Percentiles rank a stretch among this genome's conserved stretches.
Evolutionary conservation across 2,797 vertebrate genomes (phyloP).

Genomic region (Scolopax bukidnonensis): DNA sequence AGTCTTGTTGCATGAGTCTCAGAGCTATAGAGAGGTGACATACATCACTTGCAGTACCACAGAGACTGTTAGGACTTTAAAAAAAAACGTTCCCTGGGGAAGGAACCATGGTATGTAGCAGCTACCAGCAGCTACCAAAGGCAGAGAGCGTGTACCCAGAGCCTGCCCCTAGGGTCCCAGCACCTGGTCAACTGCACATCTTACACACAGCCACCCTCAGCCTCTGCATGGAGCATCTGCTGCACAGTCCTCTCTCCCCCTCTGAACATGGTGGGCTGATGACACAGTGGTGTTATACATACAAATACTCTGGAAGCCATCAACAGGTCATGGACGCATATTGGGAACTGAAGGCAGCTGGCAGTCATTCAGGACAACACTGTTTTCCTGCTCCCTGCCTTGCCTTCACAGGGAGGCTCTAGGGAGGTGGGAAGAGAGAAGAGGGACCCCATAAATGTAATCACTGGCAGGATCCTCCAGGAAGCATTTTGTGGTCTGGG

Average conservation of each 20-base stretch:
- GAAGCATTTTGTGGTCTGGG: background rate
- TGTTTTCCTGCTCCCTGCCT: background rate
- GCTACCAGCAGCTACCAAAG: background rate
- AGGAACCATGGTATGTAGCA: background rate
- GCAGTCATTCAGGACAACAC: background rate
- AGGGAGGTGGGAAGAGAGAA: background rate
- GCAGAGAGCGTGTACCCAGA: background rate
- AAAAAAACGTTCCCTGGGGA: background rate
- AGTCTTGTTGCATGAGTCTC: background rate
- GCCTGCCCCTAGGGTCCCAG: background rate
- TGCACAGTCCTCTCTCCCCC: background rate
- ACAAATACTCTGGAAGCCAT: background rate
- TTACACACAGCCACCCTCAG: background rate
- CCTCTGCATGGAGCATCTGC: background rate
- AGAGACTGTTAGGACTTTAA: background rate
- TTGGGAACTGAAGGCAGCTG: background rate
- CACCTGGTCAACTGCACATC: background rate
- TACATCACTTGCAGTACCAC: background rate
- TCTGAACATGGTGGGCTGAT: no score
- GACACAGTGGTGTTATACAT: background rate
- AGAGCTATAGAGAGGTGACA: background rate
- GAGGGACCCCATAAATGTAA: background rate
- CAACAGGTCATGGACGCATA: background rate
- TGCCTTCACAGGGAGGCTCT: background rate
- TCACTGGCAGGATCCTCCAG: background rate